Base-by-base conservation (phyloP, 2,113 vertebrate genomes). In the Dipodomys stephensi region DNA sequence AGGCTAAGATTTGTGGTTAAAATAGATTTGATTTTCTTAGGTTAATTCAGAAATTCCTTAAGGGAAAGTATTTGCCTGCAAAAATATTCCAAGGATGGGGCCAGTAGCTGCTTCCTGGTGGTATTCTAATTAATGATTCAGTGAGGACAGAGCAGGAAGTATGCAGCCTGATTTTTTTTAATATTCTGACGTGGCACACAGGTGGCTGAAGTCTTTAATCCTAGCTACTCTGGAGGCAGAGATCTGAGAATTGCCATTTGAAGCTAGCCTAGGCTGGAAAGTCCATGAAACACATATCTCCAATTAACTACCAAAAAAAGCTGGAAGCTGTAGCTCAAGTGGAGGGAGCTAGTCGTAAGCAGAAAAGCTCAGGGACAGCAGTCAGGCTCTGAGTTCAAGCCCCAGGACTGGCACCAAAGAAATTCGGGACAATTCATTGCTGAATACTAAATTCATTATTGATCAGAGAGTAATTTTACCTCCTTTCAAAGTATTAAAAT, bases 81-180 rank as follows among this genome's bases (percentile, higher is more conserved):
- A 62, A 83, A 88, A 81, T 27, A 81, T 90, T 86, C 28, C 22
- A 73, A 78, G 82, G 60, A 23, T 57, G 35, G 79, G 82, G n/a
- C 30, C 11, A 85, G 20, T 23, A 82, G 92, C 68, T 88, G 22
- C 27, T 57, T 69, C 35, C 80, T 93, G 74, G 32, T 73, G 39
- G 39, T 80, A 67, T 73, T 95, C 87, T 73, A 91, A 88, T 82
- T 88, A 91, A 90, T 60, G 92, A 39, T 85, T 91, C 79, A 86
- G 44, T 88, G 65, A 93, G 6, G n/a, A 19, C 15, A 46, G 2
- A 20, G 32, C 27, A 93, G 57, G 60, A 85, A 78, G 79, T 83
- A 22, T 67, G 53, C 22, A 32, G 1, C 65, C 67, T 69, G 30
- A 81, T 72, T 69, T 76, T 46, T 46, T 82, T 57, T 16, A 16